Percentiles rank a stretch among this genome's conserved stretches.
Conservation (phyloP, 2,113 vertebrate genomes). For the Stomatorhinus ivindoensis region DNA sequence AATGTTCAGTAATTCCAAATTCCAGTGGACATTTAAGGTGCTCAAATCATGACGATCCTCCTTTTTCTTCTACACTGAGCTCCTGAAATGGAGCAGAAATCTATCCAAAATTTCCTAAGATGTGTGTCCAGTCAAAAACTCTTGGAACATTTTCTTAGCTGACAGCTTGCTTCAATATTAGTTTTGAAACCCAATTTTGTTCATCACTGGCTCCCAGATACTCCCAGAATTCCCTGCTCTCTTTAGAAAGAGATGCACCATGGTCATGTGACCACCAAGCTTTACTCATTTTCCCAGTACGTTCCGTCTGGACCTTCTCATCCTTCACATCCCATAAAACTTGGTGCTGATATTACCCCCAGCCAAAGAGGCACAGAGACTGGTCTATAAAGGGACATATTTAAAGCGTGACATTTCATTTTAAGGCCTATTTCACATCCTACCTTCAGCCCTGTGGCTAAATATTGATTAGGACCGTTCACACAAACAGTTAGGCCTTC, state of each 20-base stretch:
- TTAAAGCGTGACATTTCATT: constrained; percentile 17
- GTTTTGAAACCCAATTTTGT: background rate
- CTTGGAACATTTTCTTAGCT: background rate
- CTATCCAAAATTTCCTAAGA: background rate
- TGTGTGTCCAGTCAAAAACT: background rate
- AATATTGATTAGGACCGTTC: constrained; percentile 10
- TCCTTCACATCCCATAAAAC: background rate
- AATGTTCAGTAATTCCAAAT: background rate
- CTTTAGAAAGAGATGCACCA: background rate
- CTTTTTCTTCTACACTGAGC: background rate
- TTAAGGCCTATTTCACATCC: constrained; percentile 5
- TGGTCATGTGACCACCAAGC: background rate
- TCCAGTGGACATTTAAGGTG: background rate
- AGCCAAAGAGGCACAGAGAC: background rate
- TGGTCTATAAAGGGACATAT: background rate
- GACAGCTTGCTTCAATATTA: background rate
- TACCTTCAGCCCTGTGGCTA: background rate
- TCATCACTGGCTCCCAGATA: background rate
- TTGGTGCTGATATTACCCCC: background rate
- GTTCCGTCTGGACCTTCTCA: background rate
- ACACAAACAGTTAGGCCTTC: background rate
- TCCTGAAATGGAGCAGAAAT: background rate
- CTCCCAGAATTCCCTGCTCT: background rate
- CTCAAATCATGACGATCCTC: background rate
- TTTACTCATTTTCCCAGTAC: background rate